Percentiles rank a stretch among this genome's conserved stretches.
These are phyloP conservation scores for Prinia subflava DNA, from an alignment of 2,113 vertebrate species.

Conservation along the genomic window DNA sequence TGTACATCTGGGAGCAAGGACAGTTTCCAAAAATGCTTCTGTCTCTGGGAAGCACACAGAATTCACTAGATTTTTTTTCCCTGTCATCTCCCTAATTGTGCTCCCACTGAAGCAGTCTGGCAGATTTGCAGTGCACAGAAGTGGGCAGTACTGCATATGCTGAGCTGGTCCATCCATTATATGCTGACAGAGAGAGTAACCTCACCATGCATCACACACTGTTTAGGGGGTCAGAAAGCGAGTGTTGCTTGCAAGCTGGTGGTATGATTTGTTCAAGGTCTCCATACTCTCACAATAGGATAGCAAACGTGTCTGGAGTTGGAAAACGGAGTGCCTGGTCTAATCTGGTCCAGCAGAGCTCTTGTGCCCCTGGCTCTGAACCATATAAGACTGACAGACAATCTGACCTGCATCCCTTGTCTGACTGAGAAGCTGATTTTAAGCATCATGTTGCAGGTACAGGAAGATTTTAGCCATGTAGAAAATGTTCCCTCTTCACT, in stretches of 20 bases:
- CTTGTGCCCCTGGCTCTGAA: background rate
- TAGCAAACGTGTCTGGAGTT: fast-evolving
- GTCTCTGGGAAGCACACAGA: background rate
- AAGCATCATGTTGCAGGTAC: background rate
- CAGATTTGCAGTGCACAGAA: background rate
- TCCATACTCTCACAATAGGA: background rate
- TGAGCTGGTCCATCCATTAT: background rate
- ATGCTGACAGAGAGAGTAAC: background rate
- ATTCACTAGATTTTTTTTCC: background rate
- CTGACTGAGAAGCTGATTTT: background rate
- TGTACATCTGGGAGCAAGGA: background rate
- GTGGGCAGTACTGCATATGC: fast-evolving
- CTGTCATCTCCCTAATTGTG: background rate
- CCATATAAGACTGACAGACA: fast-evolving
- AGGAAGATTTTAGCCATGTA: background rate
- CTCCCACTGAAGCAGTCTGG: background rate
- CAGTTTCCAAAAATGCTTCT: background rate
- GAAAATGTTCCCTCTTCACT: background rate
- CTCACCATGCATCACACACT: fast-evolving
- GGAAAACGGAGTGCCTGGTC: background rate
- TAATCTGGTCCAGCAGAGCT: background rate
- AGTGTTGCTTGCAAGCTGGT: fast-evolving
- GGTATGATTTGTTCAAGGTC: background rate
- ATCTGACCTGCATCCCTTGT: background rate
- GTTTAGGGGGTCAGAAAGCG: background rate